Percentiles rank a stretch among this genome's conserved stretches.
Conservation (phyloP, 1,140 invertebrate genomes). For the Ruditapes philippinarum region DNA sequence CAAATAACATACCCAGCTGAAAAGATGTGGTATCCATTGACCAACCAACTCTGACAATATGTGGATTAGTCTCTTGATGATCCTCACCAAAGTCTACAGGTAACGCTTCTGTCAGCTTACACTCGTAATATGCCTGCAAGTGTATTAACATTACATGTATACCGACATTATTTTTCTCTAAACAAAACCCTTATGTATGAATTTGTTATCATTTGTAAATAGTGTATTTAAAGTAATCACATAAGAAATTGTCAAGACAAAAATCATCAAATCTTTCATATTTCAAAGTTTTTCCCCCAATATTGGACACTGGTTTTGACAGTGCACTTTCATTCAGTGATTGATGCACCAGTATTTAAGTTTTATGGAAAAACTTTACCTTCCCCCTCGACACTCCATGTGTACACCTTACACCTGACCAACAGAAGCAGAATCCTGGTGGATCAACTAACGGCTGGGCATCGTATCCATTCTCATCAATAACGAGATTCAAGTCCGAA, state of each 20-base stretch:
- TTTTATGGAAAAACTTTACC: constrained; percentile 88
- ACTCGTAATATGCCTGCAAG: constrained; percentile 82
- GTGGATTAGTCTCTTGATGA: constrained; percentile 88
- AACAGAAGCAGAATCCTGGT: constrained; percentile 94
- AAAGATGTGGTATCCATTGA: constrained; percentile 91
- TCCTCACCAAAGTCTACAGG: constrained; percentile 87
- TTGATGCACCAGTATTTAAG: no score
- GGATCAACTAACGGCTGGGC: constrained; percentile 93
- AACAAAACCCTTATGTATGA: no score
- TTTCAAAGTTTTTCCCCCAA: no score
- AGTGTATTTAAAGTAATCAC: no score
- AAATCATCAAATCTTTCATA: no score
- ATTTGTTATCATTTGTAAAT: no score
- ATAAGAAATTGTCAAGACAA: no score
- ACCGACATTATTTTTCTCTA: no score
- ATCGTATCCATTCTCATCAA: constrained; percentile 91
- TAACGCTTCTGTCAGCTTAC: constrained; percentile 87
- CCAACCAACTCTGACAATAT: constrained; percentile 95
- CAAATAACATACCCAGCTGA: constrained; percentile 90
- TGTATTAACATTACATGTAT: no score
- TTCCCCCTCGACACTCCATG: constrained; percentile 93
- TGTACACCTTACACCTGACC: constrained; percentile 94
- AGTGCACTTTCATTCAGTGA: no score
- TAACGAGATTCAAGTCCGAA: constrained; percentile 95
- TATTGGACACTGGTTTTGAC: no score